A percentile compares a stretch with the other conserved stretches of the same genome.
Evolutionary conservation across 1,140 invertebrate species (phyloP).

Genomic region (Cydia fagiglandana): DNA sequence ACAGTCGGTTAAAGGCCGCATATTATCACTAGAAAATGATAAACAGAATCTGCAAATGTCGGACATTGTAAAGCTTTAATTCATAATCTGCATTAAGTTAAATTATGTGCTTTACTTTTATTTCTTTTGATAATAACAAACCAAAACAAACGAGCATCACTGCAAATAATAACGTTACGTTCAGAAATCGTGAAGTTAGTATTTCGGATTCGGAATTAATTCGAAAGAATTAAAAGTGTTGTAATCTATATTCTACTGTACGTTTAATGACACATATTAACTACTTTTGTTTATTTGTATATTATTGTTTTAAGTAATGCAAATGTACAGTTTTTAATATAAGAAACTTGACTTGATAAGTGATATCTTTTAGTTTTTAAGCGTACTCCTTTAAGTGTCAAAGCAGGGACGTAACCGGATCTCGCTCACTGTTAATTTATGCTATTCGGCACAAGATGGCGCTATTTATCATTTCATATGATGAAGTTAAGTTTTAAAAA

Average conservation of each 20-base stretch:
- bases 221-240: no score
- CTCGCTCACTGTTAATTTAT: neutral
- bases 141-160: neutral
- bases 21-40: slow-evolving; percentile 1
- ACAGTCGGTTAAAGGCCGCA: neutral
- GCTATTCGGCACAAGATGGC: neutral
- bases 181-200: neutral
- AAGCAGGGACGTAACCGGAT: no score
- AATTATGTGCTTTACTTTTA: neutral
- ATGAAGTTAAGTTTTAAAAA: neutral
- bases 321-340: no score
- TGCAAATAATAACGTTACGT: neutral
- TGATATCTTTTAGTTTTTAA: no score
- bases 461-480: neutral
- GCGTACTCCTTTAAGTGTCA: no score
- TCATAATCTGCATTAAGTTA: neutral
- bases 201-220: no score
- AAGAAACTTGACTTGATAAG: no score
- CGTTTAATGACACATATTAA: no score
- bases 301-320: no score
- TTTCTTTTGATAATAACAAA: neutral
- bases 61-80: neutral
- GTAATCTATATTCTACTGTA: no score
- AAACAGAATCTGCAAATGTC: slow-evolving; percentile 15
- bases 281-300: no score